Base-by-base conservation (phyloP, 2,113 vertebrate species). In the Microtus pennsylvanicus region DNA sequence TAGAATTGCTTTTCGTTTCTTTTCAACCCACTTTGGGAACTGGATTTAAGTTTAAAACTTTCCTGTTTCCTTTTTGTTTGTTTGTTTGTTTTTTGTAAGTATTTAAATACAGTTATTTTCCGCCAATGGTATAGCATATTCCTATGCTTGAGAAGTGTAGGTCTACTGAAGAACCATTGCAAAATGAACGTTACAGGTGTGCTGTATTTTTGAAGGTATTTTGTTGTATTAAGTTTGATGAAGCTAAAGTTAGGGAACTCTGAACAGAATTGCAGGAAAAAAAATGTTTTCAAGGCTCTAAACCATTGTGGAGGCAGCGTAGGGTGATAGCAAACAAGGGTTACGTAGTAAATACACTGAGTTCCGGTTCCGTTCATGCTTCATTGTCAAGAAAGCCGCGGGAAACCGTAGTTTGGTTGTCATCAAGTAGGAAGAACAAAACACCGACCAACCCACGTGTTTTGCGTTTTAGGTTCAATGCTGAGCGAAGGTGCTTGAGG, bases 11-110 rank as follows among this genome's bases (percentile, higher is more conserved):
- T 99, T 99, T 98, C 98, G 98, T 98, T 98, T 98, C 98, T 98
- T 17, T 26, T 17, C 47, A 72, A 9, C 5, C 3, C 77, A 78
- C 87, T 95, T 94, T 90, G 96, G 97, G 98, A 99, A 99, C 99
- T 99, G 99, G 99, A 99, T 99, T 99, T 99, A 99, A 99, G 99
- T 99, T 99, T 98, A 99, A 99, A 99, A 99, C 99, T 99, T 99
- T 99, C 99, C 99, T 98, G 99, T 99, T 99, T 99, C 99, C 99
- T 98, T 98, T 42, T 83, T 52, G 52, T 52, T 52, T 19, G 99
- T 38, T 42, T 63, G 55, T 82, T 61, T 81, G 94, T 95, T 97
- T 98, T 97, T 99, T 99, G 98, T 99, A 99, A 99, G 99, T 99
- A 99, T 99, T 99, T 99, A 99, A 99, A 99, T 99, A 99, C 98